Conservation (phyloP, 2,797 vertebrate species). For the Champsocephalus esox region DNA sequence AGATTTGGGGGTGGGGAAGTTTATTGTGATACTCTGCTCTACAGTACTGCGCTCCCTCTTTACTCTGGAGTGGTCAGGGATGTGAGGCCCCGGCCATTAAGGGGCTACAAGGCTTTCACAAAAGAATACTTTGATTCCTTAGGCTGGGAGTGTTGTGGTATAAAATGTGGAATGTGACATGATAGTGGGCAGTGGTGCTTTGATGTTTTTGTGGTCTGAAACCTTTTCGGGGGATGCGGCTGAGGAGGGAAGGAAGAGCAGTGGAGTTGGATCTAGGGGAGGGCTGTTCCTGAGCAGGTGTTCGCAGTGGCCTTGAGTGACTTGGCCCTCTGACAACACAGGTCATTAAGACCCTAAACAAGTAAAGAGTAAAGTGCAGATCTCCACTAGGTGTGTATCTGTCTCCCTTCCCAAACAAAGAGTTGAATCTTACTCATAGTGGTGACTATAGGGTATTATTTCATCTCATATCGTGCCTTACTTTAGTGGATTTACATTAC, state of each 20-base stretch:
- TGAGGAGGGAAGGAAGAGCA: conserved; percentile 9
- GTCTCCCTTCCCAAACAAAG: too few relatives aligned
- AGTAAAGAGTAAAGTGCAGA: too few relatives aligned
- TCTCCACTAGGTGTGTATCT: too few relatives aligned
- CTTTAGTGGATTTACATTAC: too few relatives aligned
- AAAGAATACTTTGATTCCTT: conserved; percentile 29
- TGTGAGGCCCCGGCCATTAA: conserved; percentile 45
- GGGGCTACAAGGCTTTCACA: conserved; percentile 33
- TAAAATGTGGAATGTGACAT: conserved; percentile 31
- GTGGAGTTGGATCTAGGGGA: conserved; percentile 22
- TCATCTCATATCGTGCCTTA: too few relatives aligned
- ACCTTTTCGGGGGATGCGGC: not conserved
- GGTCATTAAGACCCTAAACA: not conserved
- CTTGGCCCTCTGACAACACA: not conserved
- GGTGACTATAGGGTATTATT: too few relatives aligned
- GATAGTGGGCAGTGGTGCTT: conserved; percentile 29
- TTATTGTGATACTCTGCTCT: conserved; percentile 73
- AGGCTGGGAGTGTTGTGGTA: conserved; percentile 26
- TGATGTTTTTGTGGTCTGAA: conserved; percentile 18
- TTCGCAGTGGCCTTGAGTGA: not conserved
- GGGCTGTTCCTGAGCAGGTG: conserved; percentile 12
- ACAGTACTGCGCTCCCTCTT: conserved; percentile 37
- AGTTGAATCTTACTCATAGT: too few relatives aligned
- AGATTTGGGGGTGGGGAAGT: conserved; percentile 64
- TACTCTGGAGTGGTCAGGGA: conserved; percentile 45